phyloP scores from a whole-genome alignment of 2,113 vertebrate genomes.

The Cryptotis parvus region DNA sequence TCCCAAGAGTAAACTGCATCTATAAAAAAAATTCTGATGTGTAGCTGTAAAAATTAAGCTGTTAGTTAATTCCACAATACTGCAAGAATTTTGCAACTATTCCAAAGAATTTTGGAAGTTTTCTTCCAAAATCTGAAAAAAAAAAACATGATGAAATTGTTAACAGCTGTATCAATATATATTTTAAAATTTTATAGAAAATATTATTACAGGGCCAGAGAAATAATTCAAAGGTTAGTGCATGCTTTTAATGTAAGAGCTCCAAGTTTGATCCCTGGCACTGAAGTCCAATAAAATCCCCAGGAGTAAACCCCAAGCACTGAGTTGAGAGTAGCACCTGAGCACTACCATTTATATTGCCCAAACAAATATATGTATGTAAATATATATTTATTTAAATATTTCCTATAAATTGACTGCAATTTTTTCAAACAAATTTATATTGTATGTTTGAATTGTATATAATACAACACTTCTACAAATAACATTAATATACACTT shows the following conservation, averaged over 20 bases:
- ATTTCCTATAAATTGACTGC: not conserved
- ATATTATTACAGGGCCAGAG: not conserved
- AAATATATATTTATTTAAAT: too few relatives aligned
- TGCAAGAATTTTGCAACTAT: too few relatives aligned
- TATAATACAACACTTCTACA: not conserved
- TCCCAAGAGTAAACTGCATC: not conserved
- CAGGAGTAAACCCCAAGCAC: too few relatives aligned
- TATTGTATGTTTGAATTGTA: not conserved
- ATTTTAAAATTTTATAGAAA: not conserved
- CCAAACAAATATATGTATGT: too few relatives aligned
- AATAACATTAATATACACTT: constrained; percentile 28
- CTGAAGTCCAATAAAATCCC: too few relatives aligned
- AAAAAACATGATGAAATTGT: not conserved
- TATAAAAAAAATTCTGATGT: constrained; percentile 1
- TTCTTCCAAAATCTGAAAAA: constrained; percentile 33
- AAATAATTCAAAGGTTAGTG: not conserved
- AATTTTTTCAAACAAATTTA: not conserved
- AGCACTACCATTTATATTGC: too few relatives aligned
- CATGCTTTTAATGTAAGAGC: too few relatives aligned
- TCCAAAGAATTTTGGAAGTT: too few relatives aligned
- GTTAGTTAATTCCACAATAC: not conserved
- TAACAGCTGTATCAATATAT: not conserved
- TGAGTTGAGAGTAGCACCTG: too few relatives aligned
- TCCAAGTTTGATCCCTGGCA: too few relatives aligned
- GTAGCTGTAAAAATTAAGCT: not conserved